Base-by-base conservation (phyloP, 2,888 invertebrate species). In the Thymelicus acteon region DNA sequence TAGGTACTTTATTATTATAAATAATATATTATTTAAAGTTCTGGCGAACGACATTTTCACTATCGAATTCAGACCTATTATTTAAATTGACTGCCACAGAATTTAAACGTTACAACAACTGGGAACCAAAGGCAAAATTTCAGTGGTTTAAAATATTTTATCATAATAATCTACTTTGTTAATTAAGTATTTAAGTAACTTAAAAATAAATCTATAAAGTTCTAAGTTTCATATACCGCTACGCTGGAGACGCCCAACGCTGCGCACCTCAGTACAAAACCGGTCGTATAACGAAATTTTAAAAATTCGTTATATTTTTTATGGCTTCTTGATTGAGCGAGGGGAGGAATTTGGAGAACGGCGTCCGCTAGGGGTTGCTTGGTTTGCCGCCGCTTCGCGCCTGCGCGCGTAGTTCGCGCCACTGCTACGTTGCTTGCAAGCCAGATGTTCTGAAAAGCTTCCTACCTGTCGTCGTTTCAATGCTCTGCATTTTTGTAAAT, bases 361-460 rank as follows among this genome's bases (percentile, higher is more conserved):
- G 89, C 89, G 90, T 86, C 86, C 84, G 88, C 87, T 91, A 92
- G 91, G 93, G 93, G 94, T 89, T 89, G 92, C 83, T 80, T 77
- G 80, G 73, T 88, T 88, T 82, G 82, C 80, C 85, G 85, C 81
- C 85, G 90, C 87, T 88, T 89, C 90, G 92, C 93, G 93, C 92
- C 85, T 92, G 93, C 93, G 93, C 89, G 86, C 90, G 88, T 91
- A 91, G 93, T 94, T 94, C 94, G 94, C 94, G 93, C 94, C 94
- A 93, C 92, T 90, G 91, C 91, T 90, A 92, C 91, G 92, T 91
- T 87, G 91, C 90, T 89, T 89, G 90, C 88, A 88, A 90, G 92
- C 91, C 94, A 94, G 94, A 94, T 94, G 93, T 94, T 93, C 93
- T 87, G 88, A 92, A 91, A 92, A 92, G 93, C 93, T 93, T 93